These are phyloP conservation scores for Heliocidaris erythrogramma DNA, from an alignment of 35 echinoderm and acorn worm species.

Conservation along the genomic window DNA sequence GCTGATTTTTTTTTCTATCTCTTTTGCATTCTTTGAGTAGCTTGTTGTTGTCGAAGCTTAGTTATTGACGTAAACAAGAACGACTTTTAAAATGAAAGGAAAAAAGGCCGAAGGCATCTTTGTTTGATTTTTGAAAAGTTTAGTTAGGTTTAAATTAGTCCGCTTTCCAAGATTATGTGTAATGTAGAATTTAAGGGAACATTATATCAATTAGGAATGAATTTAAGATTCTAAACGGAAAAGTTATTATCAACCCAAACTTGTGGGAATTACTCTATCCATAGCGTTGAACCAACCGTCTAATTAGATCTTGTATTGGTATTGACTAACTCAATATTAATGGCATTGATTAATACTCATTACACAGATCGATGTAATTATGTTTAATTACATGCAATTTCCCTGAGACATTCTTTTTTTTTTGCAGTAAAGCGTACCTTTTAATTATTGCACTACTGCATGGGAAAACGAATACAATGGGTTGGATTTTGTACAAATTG, in stretches of 20 bases:
- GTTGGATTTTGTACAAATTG: neutral
- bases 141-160: too few species aligned
- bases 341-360: neutral
- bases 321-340: neutral
- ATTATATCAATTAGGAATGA: neutral
- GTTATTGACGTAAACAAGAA: too few species aligned
- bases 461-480: neutral
- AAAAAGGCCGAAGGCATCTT: too few species aligned
- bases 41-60: too few species aligned
- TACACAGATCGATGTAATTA: slow-evolving; percentile 4
- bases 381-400: neutral
- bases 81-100: too few species aligned
- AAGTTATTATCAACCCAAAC: neutral
- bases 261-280: neutral
- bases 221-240: neutral
- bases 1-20: too few species aligned
- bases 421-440: neutral
- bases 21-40: too few species aligned
- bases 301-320: neutral
- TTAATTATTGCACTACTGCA: neutral
- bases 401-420: neutral
- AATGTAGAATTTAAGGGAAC: neutral
- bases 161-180: neutral
- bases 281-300: neutral
- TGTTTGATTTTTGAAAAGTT: too few species aligned